A percentile compares a stretch with the other conserved stretches of the same genome.
These are phyloP conservation scores for Octodonta nipae DNA, from an alignment of 2,888 invertebrate species.

Conservation along the genomic window DNA sequence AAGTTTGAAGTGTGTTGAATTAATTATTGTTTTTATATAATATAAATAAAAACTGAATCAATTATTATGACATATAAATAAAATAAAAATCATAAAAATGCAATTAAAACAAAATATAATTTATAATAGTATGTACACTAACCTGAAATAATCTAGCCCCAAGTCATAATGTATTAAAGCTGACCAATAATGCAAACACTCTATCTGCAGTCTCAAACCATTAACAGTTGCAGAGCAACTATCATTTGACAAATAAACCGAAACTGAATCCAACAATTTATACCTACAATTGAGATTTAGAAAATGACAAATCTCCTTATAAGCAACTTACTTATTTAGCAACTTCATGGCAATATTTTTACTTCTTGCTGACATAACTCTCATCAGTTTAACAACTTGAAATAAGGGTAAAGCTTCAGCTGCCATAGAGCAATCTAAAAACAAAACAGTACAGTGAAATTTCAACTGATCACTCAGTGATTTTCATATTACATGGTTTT, in stretches of 20 bases:
- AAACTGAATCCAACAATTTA: conserved; percentile 41
- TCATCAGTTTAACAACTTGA: conserved; percentile 57
- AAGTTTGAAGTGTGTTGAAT: no score
- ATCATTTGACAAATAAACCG: conserved; percentile 44
- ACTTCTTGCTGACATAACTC: conserved; percentile 54
- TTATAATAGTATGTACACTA: conserved; percentile 9
- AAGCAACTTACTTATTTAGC: conserved; percentile 35
- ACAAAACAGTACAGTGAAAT: no score
- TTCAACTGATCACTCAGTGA: no score
- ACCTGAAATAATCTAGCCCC: conserved; percentile 36
- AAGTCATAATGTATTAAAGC: conserved; percentile 43
- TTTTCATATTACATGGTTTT: no score
- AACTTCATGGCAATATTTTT: conserved; percentile 41
- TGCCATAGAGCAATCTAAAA: no score
- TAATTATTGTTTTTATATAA: no score
- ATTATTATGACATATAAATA: no score
- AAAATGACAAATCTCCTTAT: conserved; percentile 4
- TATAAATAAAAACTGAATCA: no score
- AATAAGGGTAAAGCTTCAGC: conserved; percentile 57
- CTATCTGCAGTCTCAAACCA: conserved; percentile 48
- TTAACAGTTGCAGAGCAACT: conserved; percentile 38
- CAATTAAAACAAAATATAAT: no score
- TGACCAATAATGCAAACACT: conserved; percentile 46
- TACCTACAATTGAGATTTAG: conserved; percentile 27
- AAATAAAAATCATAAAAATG: no score